Conservation (phyloP, 2,888 invertebrate species). For the Thecophora atra region DNA sequence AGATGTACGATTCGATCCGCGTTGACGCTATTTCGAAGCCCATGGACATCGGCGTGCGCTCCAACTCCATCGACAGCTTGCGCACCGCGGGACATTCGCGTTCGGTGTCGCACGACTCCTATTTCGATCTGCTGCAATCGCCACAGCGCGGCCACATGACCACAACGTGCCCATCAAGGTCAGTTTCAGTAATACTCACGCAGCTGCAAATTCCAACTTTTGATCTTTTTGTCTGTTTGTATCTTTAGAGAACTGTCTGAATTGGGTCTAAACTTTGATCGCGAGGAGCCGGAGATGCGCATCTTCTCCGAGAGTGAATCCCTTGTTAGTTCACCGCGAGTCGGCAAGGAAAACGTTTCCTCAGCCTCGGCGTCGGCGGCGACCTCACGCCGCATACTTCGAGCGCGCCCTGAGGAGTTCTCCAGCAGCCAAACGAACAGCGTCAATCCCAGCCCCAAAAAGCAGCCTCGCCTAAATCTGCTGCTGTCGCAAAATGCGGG, state of each 20-base stretch:
- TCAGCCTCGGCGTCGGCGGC: conserved; percentile 54
- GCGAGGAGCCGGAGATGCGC: conserved; percentile 85
- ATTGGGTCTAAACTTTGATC: conserved; percentile 82
- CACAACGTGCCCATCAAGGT: conserved; percentile 66
- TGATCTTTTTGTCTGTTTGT: no score
- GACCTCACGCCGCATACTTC: conserved; percentile 66
- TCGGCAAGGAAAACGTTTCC: conserved; percentile 67
- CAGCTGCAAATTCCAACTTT: no score
- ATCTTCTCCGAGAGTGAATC: conserved; percentile 91
- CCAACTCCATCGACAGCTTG: conserved; percentile 65
- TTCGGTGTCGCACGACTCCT: conserved; percentile 92
- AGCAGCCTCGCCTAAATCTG: conserved; percentile 69
- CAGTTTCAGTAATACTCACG: no score
- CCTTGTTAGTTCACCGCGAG: conserved; percentile 70
- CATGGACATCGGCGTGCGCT: conserved; percentile 65
- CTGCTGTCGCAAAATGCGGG: conserved; percentile 60
- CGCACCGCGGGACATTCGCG: conserved; percentile 67
- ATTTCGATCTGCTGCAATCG: conserved; percentile 76
- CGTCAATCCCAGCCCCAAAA: conserved; percentile 72
- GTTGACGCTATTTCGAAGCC: conserved; percentile 52
- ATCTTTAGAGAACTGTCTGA: conserved; percentile 78
- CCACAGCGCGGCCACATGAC: conserved; percentile 63
- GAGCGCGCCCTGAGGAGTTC: conserved; percentile 70
- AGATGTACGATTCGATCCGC: conserved; percentile 60
- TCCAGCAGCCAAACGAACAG: conserved; percentile 69